Conservation (phyloP, 2,888 invertebrate genomes). For the Cephonodes hylas region DNA sequence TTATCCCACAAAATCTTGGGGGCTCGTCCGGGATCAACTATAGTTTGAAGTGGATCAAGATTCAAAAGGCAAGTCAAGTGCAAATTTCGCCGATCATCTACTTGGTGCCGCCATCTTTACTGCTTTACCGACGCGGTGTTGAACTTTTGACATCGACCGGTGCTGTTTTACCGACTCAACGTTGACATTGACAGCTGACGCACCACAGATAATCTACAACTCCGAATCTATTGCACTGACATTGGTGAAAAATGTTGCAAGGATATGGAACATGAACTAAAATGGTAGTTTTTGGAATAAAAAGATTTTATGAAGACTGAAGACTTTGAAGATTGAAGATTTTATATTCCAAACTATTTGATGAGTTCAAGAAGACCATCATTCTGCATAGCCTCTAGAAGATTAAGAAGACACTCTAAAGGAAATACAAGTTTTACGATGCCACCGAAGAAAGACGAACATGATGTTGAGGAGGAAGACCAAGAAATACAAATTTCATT, state of each 20-base stretch:
- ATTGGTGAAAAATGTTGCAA: background rate
- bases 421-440: constrained; percentile 7
- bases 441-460: constrained; percentile 17
- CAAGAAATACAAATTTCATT: background rate
- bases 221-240: background rate
- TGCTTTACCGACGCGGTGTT: background rate
- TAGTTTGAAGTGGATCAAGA: background rate
- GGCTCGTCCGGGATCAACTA: constrained; percentile 2
- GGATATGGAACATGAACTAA: background rate
- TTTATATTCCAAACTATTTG: background rate
- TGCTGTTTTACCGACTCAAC: too few relatives aligned
- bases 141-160: background rate
- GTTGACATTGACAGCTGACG: too few relatives aligned
- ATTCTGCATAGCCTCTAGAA: background rate
- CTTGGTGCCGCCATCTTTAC: background rate
- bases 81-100: background rate
- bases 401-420: background rate
- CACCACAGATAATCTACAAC: background rate
- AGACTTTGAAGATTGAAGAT: background rate
- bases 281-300: background rate
- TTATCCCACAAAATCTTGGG: background rate
- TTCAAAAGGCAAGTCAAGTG: background rate
- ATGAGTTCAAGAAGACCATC: background rate
- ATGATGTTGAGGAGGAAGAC: constrained; percentile 2
- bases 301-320: background rate